Percentiles rank a stretch among this genome's conserved stretches.
These are phyloP conservation scores for Epinephelus coioides DNA, from an alignment of 2,797 vertebrate genomes.

Conservation along the genomic window DNA sequence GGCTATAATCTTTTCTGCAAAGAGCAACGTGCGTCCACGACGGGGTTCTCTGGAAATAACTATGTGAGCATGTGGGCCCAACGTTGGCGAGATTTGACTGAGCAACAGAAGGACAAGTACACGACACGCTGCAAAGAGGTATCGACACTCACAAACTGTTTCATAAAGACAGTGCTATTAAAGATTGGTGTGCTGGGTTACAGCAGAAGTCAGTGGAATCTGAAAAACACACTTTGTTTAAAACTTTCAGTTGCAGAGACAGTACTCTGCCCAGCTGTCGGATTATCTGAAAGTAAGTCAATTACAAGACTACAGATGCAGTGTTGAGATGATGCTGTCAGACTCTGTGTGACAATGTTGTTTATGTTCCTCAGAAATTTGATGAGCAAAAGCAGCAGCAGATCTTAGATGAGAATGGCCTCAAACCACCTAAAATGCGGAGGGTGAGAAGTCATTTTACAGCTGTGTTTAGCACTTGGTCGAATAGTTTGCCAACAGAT, in stretches of 20 bases:
- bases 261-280: not conserved
- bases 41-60: fast-evolving
- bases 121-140: slow-evolving; percentile 29
- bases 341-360: slow-evolving; percentile 7
- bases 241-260: slow-evolving; percentile 61
- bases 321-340: not conserved
- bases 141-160: not conserved
- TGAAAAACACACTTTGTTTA: not conserved
- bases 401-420: not conserved
- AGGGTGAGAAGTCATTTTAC: slow-evolving; percentile 38
- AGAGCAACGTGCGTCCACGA: slow-evolving; percentile 3
- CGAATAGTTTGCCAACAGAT: not conserved
- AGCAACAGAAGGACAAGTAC: slow-evolving; percentile 8
- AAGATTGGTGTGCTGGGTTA: not conserved
- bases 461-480: not conserved
- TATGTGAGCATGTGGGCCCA: not conserved
- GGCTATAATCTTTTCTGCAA: slow-evolving; percentile 65
- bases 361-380: slow-evolving; percentile 44
- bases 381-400: not conserved
- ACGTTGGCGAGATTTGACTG: slow-evolving; percentile 55
- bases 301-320: not conserved
- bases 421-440: not conserved
- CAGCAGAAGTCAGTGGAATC: not conserved
- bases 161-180: not conserved
- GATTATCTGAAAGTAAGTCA: slow-evolving; percentile 45